Percentiles rank a stretch among this genome's conserved stretches.
phyloP scores from a whole-genome alignment of 1,140 invertebrate genomes.

The Phenacoccus solenopsis region DNA sequence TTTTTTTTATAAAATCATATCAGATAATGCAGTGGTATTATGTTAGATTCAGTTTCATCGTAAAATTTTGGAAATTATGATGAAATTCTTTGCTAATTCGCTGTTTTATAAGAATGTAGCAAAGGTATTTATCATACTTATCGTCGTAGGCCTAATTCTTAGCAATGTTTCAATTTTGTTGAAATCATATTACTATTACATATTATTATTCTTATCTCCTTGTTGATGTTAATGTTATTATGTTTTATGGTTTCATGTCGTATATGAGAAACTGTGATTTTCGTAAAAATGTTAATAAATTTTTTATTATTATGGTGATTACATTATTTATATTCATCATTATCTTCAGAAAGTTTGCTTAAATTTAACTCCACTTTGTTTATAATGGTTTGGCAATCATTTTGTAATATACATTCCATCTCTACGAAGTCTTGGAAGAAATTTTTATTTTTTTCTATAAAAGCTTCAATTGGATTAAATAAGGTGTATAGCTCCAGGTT shows the following conservation, averaged over 20 bases:
- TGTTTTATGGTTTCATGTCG: background rate
- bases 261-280: slow-evolving; percentile 4
- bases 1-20: too few relatives aligned
- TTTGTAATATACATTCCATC: background rate
- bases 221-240: background rate
- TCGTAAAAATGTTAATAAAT: background rate
- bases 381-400: background rate
- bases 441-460: too few relatives aligned
- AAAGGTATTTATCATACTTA: background rate
- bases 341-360: background rate
- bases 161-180: background rate
- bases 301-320: background rate
- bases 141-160: background rate
- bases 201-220: background rate
- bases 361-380: background rate
- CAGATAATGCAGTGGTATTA: too few relatives aligned
- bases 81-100: background rate
- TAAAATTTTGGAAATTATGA: too few relatives aligned
- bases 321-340: background rate
- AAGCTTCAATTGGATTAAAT: background rate
- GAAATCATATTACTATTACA: background rate
- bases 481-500: background rate
- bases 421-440: too few relatives aligned
- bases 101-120: background rate
- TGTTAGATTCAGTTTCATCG: too few relatives aligned